Evolutionary conservation across 2,113 vertebrate genomes (phyloP), one percentile per base, ranked within the genome.

Genomic region (Gopherus flavomarginatus): DNA sequence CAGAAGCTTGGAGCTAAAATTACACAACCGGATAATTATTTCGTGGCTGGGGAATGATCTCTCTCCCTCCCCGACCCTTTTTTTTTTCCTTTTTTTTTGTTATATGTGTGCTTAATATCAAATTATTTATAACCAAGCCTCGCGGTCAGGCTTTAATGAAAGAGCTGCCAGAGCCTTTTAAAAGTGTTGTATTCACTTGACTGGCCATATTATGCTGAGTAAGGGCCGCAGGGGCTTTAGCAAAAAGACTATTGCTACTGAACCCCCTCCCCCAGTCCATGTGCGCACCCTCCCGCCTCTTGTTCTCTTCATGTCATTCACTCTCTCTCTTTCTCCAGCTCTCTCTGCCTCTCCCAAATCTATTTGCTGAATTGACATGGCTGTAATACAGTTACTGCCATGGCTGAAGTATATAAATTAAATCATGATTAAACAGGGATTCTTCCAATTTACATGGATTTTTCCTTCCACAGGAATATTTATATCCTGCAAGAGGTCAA

Each of bases 41-140:
- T 86, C 80, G 83, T 90, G 84, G 75, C 87, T 97, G 96, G 96
- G 96, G 96, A 97, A 97, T 88, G 92, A 95, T 95, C 91, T 96
- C 95, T 35, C 47, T 93, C 89, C 83, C 84, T 17, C 82, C 85
- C 91, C 83, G 44, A 44, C 90, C 91, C 79, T 62, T 81, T 62
- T 79, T 83, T 62, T 81, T 94, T 69, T 42, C 42, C 42, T 42
- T 42, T 81, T 53, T 79, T 83, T 44, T 81, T 92, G 91, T 97
- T 95, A 97, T 91, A 27, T 92, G 94, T 91, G 62, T 92, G 92
- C 91, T 97, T 97, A 97, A 97, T 97, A 98, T 97, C 89, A 91
- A 97, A 96, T 97, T 97, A 97, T 97, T 98, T 97, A 96, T 97
- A 95, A 97, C 81, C 38, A 86, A 96, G 89, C 80, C 90, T 88